Conservation (phyloP, 2,888 invertebrate species). For the Oasisia sp. region DNA sequence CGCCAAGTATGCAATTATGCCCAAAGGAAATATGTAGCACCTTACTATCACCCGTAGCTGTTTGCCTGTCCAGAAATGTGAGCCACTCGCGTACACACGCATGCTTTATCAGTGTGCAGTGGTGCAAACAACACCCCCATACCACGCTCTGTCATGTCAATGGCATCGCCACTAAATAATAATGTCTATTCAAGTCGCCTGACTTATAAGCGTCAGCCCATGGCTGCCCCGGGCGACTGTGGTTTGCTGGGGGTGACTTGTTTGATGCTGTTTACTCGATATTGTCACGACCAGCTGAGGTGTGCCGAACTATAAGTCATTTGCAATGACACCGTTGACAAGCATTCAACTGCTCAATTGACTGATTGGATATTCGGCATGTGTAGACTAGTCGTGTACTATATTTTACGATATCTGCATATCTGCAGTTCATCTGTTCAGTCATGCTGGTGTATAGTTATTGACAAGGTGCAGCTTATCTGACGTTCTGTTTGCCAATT, state of each 20-base stretch:
- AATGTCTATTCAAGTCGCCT: not conserved
- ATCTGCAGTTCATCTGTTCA: not conserved
- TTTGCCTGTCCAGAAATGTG: not conserved
- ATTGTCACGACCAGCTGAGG: not conserved
- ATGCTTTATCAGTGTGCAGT: not conserved
- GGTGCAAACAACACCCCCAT: not conserved
- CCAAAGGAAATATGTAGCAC: not conserved
- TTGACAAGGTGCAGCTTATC: not conserved
- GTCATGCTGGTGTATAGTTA: not conserved
- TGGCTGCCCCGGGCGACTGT: not conserved
- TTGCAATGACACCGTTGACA: not conserved
- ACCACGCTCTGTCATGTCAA: not conserved
- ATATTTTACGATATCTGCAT: not conserved
- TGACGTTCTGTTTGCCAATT: not conserved
- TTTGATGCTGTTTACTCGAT: constrained; percentile 6
- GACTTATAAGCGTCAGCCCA: not conserved
- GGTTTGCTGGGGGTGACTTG: not conserved
- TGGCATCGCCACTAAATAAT: not conserved
- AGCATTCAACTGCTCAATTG: not conserved
- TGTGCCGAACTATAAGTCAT: not conserved
- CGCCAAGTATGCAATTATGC: not conserved
- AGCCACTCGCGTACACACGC: not conserved
- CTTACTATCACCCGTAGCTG: not conserved
- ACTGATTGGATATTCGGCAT: not conserved
- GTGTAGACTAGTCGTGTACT: not conserved